phyloP scores from a whole-genome alignment of 2,888 invertebrate species.

The Andricus curvator region DNA sequence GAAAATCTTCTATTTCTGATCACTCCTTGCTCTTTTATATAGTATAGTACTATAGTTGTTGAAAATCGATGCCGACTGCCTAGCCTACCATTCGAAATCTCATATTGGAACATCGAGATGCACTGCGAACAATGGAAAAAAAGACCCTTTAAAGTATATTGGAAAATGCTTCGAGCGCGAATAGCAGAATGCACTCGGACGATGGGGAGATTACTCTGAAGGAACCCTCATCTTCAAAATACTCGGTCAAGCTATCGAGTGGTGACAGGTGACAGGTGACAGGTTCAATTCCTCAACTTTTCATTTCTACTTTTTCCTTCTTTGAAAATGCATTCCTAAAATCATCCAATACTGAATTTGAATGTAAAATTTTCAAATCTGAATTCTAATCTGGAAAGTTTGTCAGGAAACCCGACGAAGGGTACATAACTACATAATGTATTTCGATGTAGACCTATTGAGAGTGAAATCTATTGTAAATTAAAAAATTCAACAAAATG shows the following conservation, averaged over 20 bases:
- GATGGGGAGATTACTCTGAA: not conserved
- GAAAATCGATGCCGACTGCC: not conserved
- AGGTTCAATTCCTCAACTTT: not conserved
- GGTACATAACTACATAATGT: too few relatives aligned
- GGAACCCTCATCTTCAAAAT: not conserved
- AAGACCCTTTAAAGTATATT: constrained; percentile 6
- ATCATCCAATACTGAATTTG: not conserved
- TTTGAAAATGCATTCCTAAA: not conserved
- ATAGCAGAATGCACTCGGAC: constrained; percentile 3
- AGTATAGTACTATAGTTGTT: not conserved
- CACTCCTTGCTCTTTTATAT: not conserved
- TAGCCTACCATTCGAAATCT: not conserved
- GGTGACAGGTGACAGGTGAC: constrained; percentile 1
- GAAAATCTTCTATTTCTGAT: not conserved
- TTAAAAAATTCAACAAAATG: too few relatives aligned
- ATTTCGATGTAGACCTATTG: too few relatives aligned
- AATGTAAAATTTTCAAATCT: not conserved
- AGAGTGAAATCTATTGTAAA: too few relatives aligned
- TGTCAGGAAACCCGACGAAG: too few relatives aligned
- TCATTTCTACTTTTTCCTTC: not conserved
- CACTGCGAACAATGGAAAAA: constrained; percentile 25
- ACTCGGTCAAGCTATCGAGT: constrained; percentile 8
- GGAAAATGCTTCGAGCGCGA: constrained; percentile 22
- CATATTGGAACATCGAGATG: not conserved
- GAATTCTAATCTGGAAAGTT: not conserved